Base-by-base conservation (phyloP, 2,797 vertebrate species). In the Tolypeutes matacus region DNA sequence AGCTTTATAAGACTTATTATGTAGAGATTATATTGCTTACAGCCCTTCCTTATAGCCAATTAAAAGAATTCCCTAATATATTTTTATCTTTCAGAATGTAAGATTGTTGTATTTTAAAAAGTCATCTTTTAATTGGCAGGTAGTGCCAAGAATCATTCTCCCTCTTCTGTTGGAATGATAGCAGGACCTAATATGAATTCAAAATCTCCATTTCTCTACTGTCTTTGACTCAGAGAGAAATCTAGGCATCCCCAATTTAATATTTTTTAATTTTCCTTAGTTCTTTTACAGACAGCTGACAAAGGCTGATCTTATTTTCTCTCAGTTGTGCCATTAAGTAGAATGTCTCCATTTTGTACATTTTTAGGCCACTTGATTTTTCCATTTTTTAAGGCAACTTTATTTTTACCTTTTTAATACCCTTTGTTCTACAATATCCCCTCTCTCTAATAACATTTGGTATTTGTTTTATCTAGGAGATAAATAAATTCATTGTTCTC, bases 41-140 rank as follows among this genome's bases (percentile, higher is more conserved):
- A 53, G 42, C 87, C 76, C 36, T 92, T 14, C 62, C 7, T 78
- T 81, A 62, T 34, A 5, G 25, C 42, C 60, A 91, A 60, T 86
- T 81, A 90, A 87, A 86, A 91, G 14, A 87, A 84, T 49, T 87
- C 84, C 21, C 80, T 82, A 77, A 15, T 85, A 69, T 64, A 39
- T 10, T 72, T 42, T 58, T 95, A 83, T 58, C 87, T 86, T 92
- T 91, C 20, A 86, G 39, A 88, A 62, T 89, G 11, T 81, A 86
- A 89, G 15, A 83, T 72, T 67, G 27, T 1, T 67, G 12, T 27
- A 18, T 80, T 89, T 90, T 78, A 21, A 85, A 87, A 95, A 90
- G 72, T 86, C 8, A 34, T 75, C 67, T 77, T 91, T 86, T 64
- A 65, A 65, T 64, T 96, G 46, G 92, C 25, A 89, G n/a, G 20